These are phyloP conservation scores for Cynoglossus semilaevis DNA, from an alignment of 2,113 vertebrate species.

Conservation along the genomic window DNA sequence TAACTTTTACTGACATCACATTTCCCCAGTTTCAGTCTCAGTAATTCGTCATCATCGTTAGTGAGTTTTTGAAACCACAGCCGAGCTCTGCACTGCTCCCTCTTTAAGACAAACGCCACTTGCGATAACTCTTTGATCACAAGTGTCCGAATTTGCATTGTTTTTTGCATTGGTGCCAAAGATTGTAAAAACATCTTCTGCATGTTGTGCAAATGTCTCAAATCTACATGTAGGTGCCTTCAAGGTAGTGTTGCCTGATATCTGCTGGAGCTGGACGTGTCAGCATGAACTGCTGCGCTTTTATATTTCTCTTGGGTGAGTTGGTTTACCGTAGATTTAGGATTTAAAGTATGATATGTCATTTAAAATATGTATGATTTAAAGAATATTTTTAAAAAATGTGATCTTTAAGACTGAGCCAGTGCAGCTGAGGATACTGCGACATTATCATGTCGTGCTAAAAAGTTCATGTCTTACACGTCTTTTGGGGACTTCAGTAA, in stretches of 20 bases:
- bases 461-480: too few species aligned
- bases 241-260: background rate
- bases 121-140: background rate
- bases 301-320: constrained; percentile 49
- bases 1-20: too few species aligned
- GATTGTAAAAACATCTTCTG: constrained; percentile 33
- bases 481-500: too few species aligned
- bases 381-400: too few species aligned
- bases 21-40: too few species aligned
- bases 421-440: too few species aligned
- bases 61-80: too few species aligned
- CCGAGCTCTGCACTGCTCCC: background rate
- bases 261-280: constrained; percentile 4
- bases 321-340: constrained; percentile 5
- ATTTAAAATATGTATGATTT: too few species aligned
- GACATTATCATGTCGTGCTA: too few species aligned
- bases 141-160: constrained; percentile 28
- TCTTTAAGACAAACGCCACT: background rate
- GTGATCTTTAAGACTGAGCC: too few species aligned
- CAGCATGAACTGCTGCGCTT: constrained; percentile 27
- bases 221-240: background rate
- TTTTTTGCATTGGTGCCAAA: constrained; percentile 28
- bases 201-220: constrained; percentile 26
- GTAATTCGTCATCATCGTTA: too few species aligned
- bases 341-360: too few species aligned